These are phyloP conservation scores for Notolepis coatsorum DNA, from an alignment of 2,797 vertebrate genomes.

Conservation along the genomic window DNA sequence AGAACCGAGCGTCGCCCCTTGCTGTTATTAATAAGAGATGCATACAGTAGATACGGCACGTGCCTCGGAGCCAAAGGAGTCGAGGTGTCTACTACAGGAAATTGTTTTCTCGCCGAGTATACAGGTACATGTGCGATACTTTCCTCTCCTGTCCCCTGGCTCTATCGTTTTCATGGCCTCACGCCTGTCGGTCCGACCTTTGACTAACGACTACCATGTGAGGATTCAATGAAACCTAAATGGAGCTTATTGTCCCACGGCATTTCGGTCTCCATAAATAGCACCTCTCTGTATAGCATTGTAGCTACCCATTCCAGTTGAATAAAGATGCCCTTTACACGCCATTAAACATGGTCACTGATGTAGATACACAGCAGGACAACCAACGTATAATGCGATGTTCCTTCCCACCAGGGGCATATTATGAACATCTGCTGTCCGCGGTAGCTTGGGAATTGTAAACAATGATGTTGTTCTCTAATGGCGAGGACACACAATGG, in stretches of 20 bases:
- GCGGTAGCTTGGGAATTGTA: slow-evolving; percentile 24
- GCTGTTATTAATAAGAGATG: too few relatives aligned
- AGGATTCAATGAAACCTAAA: background rate
- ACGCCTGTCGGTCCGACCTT: background rate
- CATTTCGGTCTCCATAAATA: background rate
- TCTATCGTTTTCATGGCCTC: too few relatives aligned
- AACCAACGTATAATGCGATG: slow-evolving; percentile 6
- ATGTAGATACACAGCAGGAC: slow-evolving; percentile 24
- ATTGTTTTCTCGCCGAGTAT: too few relatives aligned
- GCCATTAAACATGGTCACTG: slow-evolving; percentile 28
- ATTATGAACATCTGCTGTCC: slow-evolving; percentile 55
- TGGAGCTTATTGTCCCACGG: background rate
- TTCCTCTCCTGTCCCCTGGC: too few relatives aligned
- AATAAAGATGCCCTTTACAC: slow-evolving; percentile 23
- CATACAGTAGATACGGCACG: too few relatives aligned
- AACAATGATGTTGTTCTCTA: too few relatives aligned
- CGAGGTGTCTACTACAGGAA: too few relatives aligned
- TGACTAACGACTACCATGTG: too few relatives aligned
- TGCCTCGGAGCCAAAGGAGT: too few relatives aligned
- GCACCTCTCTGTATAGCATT: background rate
- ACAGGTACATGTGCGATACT: too few relatives aligned
- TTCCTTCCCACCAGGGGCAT: slow-evolving; percentile 11
- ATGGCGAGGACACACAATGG: too few relatives aligned
- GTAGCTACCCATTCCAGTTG: background rate
- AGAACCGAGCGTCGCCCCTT: too few relatives aligned